phyloP scores from a whole-genome alignment of 2,113 vertebrate genomes.

The Pteronura brasiliensis region DNA sequence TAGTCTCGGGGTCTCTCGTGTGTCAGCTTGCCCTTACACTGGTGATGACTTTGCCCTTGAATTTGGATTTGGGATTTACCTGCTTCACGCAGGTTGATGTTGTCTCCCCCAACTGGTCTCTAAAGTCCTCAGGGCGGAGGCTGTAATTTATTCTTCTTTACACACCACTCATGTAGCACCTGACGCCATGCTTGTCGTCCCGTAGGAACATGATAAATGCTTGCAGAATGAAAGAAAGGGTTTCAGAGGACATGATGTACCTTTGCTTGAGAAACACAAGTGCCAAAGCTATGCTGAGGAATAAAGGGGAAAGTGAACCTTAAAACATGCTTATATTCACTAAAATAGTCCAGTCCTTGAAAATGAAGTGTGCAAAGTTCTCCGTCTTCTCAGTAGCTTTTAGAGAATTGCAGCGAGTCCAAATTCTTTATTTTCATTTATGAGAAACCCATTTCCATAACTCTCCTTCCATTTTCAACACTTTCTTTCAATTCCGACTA shows the following conservation, averaged over 20 bases:
- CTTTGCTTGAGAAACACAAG: slow-evolving; percentile 37
- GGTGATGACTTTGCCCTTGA: neutral
- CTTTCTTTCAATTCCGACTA: slow-evolving; percentile 28
- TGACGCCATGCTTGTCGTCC: neutral
- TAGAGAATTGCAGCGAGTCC: slow-evolving; percentile 22
- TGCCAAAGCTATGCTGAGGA: neutral
- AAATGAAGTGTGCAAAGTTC: neutral
- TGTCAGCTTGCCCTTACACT: neutral
- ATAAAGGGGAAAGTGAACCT: slow-evolving; percentile 19
- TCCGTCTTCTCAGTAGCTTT: neutral
- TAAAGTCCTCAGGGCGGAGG: neutral
- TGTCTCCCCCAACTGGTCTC: neutral
- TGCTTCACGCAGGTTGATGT: neutral
- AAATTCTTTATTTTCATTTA: slow-evolving; percentile 61
- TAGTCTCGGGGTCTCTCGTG: neutral
- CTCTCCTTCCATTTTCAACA: slow-evolving; percentile 57
- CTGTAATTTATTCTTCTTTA: neutral
- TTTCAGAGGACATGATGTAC: slow-evolving; percentile 17
- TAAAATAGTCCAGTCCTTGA: slow-evolving; percentile 21
- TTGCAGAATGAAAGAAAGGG: neutral
- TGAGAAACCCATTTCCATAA: slow-evolving; percentile 59
- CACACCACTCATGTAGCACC: neutral
- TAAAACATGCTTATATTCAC: neutral
- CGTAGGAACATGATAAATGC: neutral
- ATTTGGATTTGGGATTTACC: neutral